Evolutionary conservation across 1,140 invertebrate species (phyloP), one percentile per base, ranked within the genome.

Genomic region (Anagrus nilaparvatae): DNA sequence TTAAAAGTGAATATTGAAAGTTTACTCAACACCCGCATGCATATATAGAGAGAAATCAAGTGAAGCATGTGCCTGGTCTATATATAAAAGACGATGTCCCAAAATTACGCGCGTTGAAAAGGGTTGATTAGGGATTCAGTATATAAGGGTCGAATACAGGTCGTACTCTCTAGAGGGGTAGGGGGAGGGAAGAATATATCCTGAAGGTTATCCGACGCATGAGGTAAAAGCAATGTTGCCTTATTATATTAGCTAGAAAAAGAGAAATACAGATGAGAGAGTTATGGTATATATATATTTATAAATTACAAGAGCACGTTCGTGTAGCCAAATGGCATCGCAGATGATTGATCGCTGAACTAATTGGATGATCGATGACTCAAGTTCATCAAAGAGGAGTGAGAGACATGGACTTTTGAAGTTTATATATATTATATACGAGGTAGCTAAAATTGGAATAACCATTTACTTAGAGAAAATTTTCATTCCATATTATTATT

Each of bases 291-390:
- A n/a, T n/a, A n/a, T n/a, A n/a, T n/a, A n/a, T n/a, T n/a, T n/a
- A n/a, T n/a, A n/a, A n/a, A n/a, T n/a, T n/a, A 30, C 29, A 43
- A 44, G 43, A 46, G 46, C 47, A 48, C 34, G 41, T 55, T 55
- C 49, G 53, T 58, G 58, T 55, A 56, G 54, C 54, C 55, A 59
- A 59, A 59, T 59, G 60, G 57, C 54, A 54, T 58, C 56, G 55
- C 48, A 43, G 51, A 63, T 65, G 62, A 67, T 67, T 64, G 63
- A 65, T 67, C 59, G 55, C 40, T 17, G 23, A 46, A 58, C 53
- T 67, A 68, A 68, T 68, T 65, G 60, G 56, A 65, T 68, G 65
- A 68, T 66, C 63, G 63, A 67, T 67, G 61, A 64, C 51, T 60
- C 54, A 52, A 55, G 54, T 63, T 61, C 55, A 58, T 63, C 59